Percentiles rank a stretch among this genome's conserved stretches.
These are phyloP conservation scores for Eupeodes luniger DNA, from an alignment of 2,888 invertebrate genomes.

Conservation along the genomic window DNA sequence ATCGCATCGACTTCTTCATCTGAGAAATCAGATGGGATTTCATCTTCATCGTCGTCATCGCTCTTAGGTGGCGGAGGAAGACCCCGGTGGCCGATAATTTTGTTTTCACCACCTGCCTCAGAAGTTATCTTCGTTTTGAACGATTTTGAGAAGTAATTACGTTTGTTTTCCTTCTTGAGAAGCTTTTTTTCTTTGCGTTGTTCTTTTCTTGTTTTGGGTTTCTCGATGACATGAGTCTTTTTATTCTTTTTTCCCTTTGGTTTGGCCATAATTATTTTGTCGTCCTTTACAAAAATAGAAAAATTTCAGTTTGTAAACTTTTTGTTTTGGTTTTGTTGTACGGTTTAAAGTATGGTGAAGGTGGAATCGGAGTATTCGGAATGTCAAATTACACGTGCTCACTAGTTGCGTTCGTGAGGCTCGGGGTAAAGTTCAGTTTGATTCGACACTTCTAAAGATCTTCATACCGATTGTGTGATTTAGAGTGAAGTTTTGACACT, in stretches of 20 bases:
- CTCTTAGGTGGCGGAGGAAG: conserved; percentile 78
- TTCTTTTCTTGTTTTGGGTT: conserved; percentile 87
- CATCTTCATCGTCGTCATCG: conserved; percentile 80
- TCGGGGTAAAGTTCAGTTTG: not conserved
- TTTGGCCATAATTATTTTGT: conserved; percentile 54
- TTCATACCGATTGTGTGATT: no score
- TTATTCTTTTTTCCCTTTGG: conserved; percentile 70
- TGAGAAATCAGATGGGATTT: conserved; percentile 81
- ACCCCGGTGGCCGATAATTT: conserved; percentile 9
- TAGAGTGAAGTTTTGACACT: no score
- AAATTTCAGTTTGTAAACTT: not conserved
- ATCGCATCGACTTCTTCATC: conserved; percentile 81
- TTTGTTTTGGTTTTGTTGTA: conserved; percentile 20
- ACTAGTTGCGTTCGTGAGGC: not conserved
- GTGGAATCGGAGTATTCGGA: not conserved
- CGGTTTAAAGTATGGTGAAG: not conserved
- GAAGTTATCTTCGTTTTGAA: conserved; percentile 48
- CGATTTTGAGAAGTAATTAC: conserved; percentile 80
- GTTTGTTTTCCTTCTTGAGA: conserved; percentile 87
- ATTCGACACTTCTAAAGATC: not conserved
- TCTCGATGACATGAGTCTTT: conserved; percentile 58
- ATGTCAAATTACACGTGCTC: conserved; percentile 50
- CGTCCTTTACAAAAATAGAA: not conserved
- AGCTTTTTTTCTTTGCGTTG: conserved; percentile 89
- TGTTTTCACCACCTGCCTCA: conserved; percentile 37